Evolutionary conservation across 2,797 vertebrate genomes (phyloP), one percentile per base, ranked within the genome.

Genomic region (Hylomyscus alleni): DNA sequence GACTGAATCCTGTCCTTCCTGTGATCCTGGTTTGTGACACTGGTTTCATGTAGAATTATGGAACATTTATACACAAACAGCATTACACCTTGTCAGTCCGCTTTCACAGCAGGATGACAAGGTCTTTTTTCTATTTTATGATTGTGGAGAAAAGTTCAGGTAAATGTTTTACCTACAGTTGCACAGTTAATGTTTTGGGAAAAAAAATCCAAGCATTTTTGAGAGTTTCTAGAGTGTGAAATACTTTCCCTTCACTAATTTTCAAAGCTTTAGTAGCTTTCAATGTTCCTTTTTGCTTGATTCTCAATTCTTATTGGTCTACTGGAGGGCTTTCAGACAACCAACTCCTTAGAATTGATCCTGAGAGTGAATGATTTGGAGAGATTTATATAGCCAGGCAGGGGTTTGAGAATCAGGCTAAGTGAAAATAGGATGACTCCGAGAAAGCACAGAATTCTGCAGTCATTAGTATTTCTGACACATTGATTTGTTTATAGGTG

Each of bases 401-500:
- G 83, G 54, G 40, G 50, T 93, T 97, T 94, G 82, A 93, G 86
- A 96, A 84, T 91, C 54, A 69, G 58, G 29, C 20, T 81, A 92
- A 91, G 31, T 78, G 26, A 93, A 93, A 91, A 40, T 6, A n/a
- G 34, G 17, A 50, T 82, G 14, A 50, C 14, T 93, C 67, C 1
- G 11, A 84, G 9, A 84, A 80, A 94, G 34, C 15, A 85, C 78
- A 88, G 60, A 89, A 93, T 96, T 84, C 54, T 52, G 1, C 60
- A 89, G 47, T 44, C 85, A 93, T 69, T 97, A 54, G 60, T 95
- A 83, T 92, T 75, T 72, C 95, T 1, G 96, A 94, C 78, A 96
- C 95, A 8, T 56, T 96, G 37, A 44, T 98, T 98, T 98, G 50
- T 96, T 98, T 97, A 44, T 98, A 99, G 99, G 99, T 99, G 99